phyloP scores from a whole-genome alignment of 2,888 invertebrate species.

The Idaea aversata region DNA sequence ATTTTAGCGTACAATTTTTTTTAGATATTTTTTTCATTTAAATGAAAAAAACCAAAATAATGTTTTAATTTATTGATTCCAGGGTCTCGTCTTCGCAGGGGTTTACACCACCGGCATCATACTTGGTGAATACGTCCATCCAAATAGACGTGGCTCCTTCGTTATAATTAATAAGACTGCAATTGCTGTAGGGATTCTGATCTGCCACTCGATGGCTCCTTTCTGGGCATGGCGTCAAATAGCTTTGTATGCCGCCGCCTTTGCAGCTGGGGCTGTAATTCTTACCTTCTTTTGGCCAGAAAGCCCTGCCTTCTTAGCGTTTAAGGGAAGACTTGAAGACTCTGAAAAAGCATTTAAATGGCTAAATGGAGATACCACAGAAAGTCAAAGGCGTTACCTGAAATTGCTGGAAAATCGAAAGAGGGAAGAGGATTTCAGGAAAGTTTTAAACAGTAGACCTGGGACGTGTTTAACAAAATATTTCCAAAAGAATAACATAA shows the following conservation, averaged over 20 bases:
- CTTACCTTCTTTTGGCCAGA: conserved; percentile 44
- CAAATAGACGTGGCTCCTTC: conserved; percentile 44
- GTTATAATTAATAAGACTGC: conserved; percentile 36
- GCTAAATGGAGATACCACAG: conserved; percentile 34
- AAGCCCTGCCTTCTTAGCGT: conserved; percentile 45
- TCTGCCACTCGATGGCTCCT: conserved; percentile 40
- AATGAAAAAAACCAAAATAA: too few relatives aligned
- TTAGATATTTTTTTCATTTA: too few relatives aligned
- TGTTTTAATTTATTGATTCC: conserved; percentile 17
- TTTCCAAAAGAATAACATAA: conserved; percentile 38
- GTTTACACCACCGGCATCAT: conserved; percentile 38
- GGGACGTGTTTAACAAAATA: conserved; percentile 18
- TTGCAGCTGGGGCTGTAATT: conserved; percentile 23
- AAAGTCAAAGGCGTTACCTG: conserved; percentile 35
- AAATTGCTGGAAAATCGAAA: conserved; percentile 33
- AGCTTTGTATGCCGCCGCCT: conserved; percentile 27
- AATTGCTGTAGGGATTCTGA: conserved; percentile 34
- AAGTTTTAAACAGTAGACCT: conserved; percentile 23
- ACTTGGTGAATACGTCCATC: conserved; percentile 41
- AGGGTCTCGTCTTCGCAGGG: conserved; percentile 41
- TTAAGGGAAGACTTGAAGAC: conserved; percentile 42
- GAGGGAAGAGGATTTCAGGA: conserved; percentile 9
- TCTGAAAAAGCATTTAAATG: conserved; percentile 40
- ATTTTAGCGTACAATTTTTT: too few relatives aligned
- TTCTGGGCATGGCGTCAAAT: conserved; percentile 45